Percentiles rank a stretch among this genome's conserved stretches.
Conservation (phyloP, 1,140 invertebrate genomes). For the Lasioglossum albipes region DNA sequence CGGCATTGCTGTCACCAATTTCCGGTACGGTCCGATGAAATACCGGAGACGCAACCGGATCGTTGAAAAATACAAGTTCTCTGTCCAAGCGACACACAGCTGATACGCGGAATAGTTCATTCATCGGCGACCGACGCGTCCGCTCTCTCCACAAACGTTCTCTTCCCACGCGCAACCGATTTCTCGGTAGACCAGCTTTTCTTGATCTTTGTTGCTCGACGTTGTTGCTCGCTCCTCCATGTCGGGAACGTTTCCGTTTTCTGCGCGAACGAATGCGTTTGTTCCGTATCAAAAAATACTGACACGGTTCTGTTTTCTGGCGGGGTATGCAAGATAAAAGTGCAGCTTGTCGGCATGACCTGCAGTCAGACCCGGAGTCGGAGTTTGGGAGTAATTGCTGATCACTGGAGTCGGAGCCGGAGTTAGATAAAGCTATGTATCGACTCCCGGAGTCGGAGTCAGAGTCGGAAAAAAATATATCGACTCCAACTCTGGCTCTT, state of each 20-base stretch:
- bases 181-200: background rate
- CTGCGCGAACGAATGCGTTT: background rate
- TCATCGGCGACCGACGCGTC: background rate
- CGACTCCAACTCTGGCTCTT: too few species aligned
- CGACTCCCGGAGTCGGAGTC: too few species aligned
- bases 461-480: too few species aligned
- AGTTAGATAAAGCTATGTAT: too few species aligned
- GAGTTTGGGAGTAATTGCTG: too few species aligned
- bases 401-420: too few species aligned
- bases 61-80: background rate
- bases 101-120: background rate
- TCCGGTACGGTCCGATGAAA: background rate
- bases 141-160: background rate
- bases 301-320: too few species aligned
- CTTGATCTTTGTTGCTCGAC: background rate
- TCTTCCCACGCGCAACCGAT: background rate
- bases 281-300: background rate
- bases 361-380: too few species aligned
- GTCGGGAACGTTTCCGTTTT: background rate
- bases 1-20: background rate
- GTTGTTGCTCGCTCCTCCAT: background rate
- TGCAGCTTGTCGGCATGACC: too few species aligned
- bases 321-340: too few species aligned
- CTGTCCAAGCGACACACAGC: background rate
- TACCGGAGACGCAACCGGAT: background rate